Percentiles rank a stretch among this genome's conserved stretches.
These are phyloP conservation scores for Leptinotarsa defecta DNA, from an alignment of 1,140 invertebrate species.

Conservation along the genomic window DNA sequence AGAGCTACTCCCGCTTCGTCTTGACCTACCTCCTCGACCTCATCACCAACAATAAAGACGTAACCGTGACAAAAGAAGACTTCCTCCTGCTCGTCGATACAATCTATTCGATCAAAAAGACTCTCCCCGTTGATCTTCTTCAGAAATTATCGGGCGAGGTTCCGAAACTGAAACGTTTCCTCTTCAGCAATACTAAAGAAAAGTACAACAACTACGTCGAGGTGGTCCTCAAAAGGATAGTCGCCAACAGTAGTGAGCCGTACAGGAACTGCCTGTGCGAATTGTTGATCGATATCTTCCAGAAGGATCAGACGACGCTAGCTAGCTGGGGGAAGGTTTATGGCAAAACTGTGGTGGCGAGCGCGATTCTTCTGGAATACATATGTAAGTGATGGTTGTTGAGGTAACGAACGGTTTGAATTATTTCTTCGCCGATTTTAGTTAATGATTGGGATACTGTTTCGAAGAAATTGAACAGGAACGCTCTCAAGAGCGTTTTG, in stretches of 20 bases:
- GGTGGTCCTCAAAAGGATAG: constrained; percentile 56
- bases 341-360: constrained; percentile 59
- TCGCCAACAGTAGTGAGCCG: constrained; percentile 49
- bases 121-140: constrained; percentile 46
- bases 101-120: constrained; percentile 48
- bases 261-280: constrained; percentile 58
- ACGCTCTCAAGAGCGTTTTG: constrained; percentile 41
- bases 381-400: constrained; percentile 56
- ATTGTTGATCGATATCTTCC: constrained; percentile 58
- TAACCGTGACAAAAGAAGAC: constrained; percentile 42
- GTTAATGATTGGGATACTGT: constrained; percentile 34
- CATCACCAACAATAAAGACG: constrained; percentile 52
- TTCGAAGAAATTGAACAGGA: constrained; percentile 32
- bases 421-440: constrained; percentile 24
- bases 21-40: constrained; percentile 71
- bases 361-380: constrained; percentile 57
- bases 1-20: constrained; percentile 72
- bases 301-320: constrained; percentile 59
- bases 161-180: constrained; percentile 54
- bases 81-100: constrained; percentile 47
- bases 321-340: constrained; percentile 62
- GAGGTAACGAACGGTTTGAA: background rate
- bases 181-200: constrained; percentile 38
- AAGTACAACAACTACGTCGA: constrained; percentile 58
- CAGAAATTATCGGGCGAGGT: constrained; percentile 51